A percentile compares a stretch with the other conserved stretches of the same genome.
These are phyloP conservation scores for Drosophila cracens DNA, from an alignment of 2,888 invertebrate species.

Conservation along the genomic window DNA sequence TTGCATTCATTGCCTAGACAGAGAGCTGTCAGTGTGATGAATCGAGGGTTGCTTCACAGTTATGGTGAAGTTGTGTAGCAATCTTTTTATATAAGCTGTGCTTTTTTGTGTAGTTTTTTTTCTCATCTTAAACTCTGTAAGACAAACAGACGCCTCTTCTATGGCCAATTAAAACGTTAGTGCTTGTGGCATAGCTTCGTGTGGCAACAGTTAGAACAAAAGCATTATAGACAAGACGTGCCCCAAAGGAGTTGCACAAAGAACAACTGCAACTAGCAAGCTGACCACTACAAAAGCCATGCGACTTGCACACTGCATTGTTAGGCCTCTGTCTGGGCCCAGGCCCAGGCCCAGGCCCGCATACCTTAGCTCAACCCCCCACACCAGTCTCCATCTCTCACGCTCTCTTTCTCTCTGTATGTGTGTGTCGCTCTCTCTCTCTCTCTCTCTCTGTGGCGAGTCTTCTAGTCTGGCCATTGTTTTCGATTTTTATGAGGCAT, in stretches of 20 bases:
- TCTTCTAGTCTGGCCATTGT: conserved; percentile 65
- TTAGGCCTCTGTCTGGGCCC: conserved; percentile 37
- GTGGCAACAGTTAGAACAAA: conserved; percentile 69
- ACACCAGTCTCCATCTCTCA: background rate
- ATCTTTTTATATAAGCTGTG: background rate
- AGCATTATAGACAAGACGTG: conserved; percentile 51
- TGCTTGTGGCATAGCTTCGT: conserved; percentile 30
- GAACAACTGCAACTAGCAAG: conserved; percentile 36
- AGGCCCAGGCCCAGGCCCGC: background rate
- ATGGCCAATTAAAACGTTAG: conserved; percentile 52
- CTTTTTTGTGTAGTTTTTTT: background rate
- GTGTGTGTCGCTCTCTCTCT: background rate
- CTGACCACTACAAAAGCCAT: conserved; percentile 69
- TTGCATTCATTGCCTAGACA: conserved; percentile 57
- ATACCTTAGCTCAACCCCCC: background rate
- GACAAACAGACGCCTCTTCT: conserved; percentile 49
- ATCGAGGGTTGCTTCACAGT: conserved; percentile 20
- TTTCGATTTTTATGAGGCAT: conserved; percentile 82
- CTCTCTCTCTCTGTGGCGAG: conserved; percentile 7
- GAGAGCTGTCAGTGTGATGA: conserved; percentile 32
- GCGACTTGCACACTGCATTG: conserved; percentile 62
- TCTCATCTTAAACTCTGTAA: conserved; percentile 31
- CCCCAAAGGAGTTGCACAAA: conserved; percentile 44
- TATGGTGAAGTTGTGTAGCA: background rate
- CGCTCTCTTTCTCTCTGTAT: background rate